These are phyloP conservation scores for Sebastes alutus DNA, from an alignment of 2,797 vertebrate genomes.

Conservation along the genomic window DNA sequence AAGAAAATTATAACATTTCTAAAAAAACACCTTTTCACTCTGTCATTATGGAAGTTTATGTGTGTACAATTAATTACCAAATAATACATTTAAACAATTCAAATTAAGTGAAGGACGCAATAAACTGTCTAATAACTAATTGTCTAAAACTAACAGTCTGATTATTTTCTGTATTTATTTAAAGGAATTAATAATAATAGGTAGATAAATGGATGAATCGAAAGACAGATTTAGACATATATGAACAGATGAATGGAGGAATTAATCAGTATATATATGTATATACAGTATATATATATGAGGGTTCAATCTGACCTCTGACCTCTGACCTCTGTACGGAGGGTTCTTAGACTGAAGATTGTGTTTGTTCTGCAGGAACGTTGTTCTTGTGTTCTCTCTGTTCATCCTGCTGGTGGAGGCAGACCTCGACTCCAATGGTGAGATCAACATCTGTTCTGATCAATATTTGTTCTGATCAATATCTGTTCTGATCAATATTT, in stretches of 20 bases:
- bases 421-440: constrained; percentile 73
- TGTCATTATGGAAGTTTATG: background rate
- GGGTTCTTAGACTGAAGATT: background rate
- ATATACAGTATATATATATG: too few relatives aligned
- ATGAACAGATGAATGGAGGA: too few relatives aligned
- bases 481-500: background rate
- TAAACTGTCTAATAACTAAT: too few relatives aligned
- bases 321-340: background rate
- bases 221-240: too few relatives aligned
- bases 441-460: background rate
- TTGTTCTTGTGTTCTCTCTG: constrained; percentile 73
- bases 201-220: too few relatives aligned
- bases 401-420: constrained; percentile 71
- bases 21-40: background rate
- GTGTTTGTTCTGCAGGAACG: constrained; percentile 66
- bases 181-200: too few relatives aligned
- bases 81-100: background rate
- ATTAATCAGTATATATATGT: too few relatives aligned
- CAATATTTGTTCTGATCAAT: background rate
- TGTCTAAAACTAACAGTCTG: background rate
- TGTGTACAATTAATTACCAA: background rate
- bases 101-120: too few relatives aligned
- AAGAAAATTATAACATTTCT: too few relatives aligned
- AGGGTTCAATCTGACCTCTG: too few relatives aligned
- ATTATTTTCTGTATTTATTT: background rate